Conservation (phyloP, 2,113 vertebrate genomes). For the Dipodomys stephensi region DNA sequence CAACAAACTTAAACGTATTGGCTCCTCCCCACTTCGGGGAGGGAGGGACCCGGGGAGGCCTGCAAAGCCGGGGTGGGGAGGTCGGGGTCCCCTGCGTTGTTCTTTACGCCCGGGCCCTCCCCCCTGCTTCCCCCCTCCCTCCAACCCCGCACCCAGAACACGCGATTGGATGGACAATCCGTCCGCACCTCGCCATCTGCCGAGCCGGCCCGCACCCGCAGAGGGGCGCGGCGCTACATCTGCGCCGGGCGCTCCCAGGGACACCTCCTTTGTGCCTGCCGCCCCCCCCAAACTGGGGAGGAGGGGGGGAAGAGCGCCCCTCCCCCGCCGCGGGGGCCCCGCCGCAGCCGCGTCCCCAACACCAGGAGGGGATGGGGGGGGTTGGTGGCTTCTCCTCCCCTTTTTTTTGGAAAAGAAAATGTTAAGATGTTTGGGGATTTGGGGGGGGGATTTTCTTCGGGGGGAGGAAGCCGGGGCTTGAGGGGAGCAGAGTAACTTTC, state of each 20-base stretch:
- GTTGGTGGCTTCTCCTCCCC: not conserved
- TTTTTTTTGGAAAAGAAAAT: not conserved
- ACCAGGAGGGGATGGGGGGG: too few species aligned
- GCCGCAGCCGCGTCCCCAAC: too few species aligned
- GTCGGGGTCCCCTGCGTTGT: not conserved
- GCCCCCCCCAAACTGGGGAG: not conserved
- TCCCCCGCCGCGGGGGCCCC: too few species aligned
- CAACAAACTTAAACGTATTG: not conserved
- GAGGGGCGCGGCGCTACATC: slow-evolving; percentile 68
- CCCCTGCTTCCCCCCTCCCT: not conserved
- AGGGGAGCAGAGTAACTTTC: slow-evolving; percentile 20
- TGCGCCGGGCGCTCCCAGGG: slow-evolving; percentile 59
- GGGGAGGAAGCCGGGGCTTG: not conserved
- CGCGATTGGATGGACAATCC: slow-evolving; percentile 69
- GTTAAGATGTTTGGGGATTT: not conserved
- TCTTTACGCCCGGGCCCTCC: not conserved
- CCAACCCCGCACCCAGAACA: slow-evolving; percentile 47
- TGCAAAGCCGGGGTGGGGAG: not conserved
- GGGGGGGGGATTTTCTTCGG: rapidly evolving
- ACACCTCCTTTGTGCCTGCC: slow-evolving; percentile 70
- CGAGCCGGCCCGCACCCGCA: slow-evolving; percentile 57
- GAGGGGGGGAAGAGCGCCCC: too few species aligned
- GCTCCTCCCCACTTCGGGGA: slow-evolving; percentile 23
- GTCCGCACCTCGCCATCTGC: slow-evolving; percentile 79
- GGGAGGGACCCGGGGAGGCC: not conserved